phyloP scores from a whole-genome alignment of 2,113 vertebrate species.

The Neogale vison region DNA sequence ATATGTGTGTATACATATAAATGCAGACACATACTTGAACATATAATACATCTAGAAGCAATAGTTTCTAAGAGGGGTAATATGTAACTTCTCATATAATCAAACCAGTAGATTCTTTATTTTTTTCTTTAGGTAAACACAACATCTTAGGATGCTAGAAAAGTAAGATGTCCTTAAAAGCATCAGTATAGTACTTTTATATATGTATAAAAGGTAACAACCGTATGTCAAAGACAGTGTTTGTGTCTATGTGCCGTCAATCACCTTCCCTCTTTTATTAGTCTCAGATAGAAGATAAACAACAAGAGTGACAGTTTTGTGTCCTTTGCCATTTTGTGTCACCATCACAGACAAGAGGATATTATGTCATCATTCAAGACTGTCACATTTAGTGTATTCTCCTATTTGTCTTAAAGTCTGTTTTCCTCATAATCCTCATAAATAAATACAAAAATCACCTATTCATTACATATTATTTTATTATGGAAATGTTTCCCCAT shows the following conservation, averaged over 20 bases:
- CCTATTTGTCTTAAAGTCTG: constrained; percentile 74
- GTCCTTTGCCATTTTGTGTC: constrained; percentile 85
- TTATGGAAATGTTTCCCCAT: constrained; percentile 53
- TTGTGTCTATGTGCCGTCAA: constrained; percentile 73
- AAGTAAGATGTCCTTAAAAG: constrained; percentile 68
- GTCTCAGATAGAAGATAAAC: constrained; percentile 84
- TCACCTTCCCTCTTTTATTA: constrained; percentile 83
- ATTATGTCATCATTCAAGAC: constrained; percentile 84
- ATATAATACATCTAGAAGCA: background rate
- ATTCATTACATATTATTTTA: constrained; percentile 66
- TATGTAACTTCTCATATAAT: background rate
- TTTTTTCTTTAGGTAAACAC: background rate
- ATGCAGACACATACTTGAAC: background rate
- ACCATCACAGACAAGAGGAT: constrained; percentile 79
- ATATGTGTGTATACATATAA: background rate
- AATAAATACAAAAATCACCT: constrained; percentile 55
- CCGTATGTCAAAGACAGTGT: constrained; percentile 58
- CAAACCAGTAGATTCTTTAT: background rate
- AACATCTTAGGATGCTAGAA: constrained; percentile 53
- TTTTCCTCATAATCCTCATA: constrained; percentile 74
- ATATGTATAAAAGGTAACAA: constrained; percentile 53
- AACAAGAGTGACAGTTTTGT: constrained; percentile 84
- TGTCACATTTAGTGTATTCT: constrained; percentile 81
- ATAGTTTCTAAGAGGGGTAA: background rate
- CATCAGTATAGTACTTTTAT: constrained; percentile 63